Base-by-base conservation (phyloP, 1,140 invertebrate species). In the Parasteatoda tepidariorum region DNA sequence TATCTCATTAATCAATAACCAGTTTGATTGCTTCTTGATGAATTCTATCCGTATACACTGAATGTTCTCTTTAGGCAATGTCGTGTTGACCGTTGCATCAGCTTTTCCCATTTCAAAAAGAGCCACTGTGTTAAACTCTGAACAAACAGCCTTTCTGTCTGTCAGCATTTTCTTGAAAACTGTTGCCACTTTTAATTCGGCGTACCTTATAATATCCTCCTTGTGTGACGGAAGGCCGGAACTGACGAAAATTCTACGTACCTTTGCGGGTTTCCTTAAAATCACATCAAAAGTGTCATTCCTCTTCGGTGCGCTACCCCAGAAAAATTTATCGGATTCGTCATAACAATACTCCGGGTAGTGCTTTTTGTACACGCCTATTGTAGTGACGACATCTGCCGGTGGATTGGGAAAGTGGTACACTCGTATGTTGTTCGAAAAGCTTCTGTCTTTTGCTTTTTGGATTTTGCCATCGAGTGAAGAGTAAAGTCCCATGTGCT, bases 401-500 rank as follows among this genome's bases (percentile, higher is more conserved):
- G 54, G 54, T 5, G 83, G 83, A n/a, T 84, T 84, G 18, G 26
- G 24, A 7, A 68, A 74, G 38, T 76, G 48, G 83, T 90, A 89
- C 85, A 96, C 94, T 88, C 93, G 90, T 22, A 93, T 92, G 31
- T 95, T 91, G 88, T 96, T 96, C 9, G 95, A 95, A 90, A 96
- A 98, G 87, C 96, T 94, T 88, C 59, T 86, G 90, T 96, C 96
- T 92, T 98, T 97, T 0, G 98, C 90, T 90, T 96, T 97, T 88
- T 98, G 97, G 67, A 98, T 94, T 92, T 99, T 99, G 82, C 97
- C 97, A 88, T 95, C 96, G 0, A 99, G 91, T 0, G 97, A 98
- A 0, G 97, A 98, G 87, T 96, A 95, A 6, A 94, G 94, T 11
- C 97, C 97, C 85, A 98, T 96, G 87, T 99, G 97, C 90, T 98